Conservation (phyloP, 2,797 vertebrate species). For the Sebastolobus altivelis region DNA sequence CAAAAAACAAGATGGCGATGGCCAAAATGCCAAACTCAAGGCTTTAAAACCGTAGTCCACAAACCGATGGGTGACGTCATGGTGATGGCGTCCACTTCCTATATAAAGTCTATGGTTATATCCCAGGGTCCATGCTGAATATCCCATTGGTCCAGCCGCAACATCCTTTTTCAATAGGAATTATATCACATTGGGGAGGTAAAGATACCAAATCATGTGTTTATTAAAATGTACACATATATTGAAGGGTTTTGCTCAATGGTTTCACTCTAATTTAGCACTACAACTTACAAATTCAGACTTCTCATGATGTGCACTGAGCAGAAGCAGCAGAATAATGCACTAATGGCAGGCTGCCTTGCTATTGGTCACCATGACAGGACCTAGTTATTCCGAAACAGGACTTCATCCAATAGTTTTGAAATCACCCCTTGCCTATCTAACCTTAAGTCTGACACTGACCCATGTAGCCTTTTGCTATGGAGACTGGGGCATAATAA, state of each 20-base stretch:
- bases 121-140: neutral
- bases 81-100: neutral
- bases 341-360: constrained; percentile 5
- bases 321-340: neutral
- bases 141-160: neutral
- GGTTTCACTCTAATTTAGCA: neutral
- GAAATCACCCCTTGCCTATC: constrained; percentile 50
- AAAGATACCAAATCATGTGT: neutral
- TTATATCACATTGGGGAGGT: neutral
- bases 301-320: neutral
- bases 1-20: too few relatives aligned
- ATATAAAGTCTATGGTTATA: neutral
- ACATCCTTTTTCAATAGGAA: neutral
- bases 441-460: constrained; percentile 60
- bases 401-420: constrained; percentile 37
- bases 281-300: neutral
- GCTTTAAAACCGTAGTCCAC: too few relatives aligned
- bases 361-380: constrained; percentile 17
- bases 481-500: constrained; percentile 77
- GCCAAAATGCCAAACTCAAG: too few relatives aligned
- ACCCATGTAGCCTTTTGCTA: constrained; percentile 67
- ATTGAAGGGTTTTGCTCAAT: neutral
- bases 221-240: neutral
- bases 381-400: constrained; percentile 18
- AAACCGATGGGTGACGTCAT: too few relatives aligned